Evolutionary conservation across 1,140 invertebrate genomes (phyloP).

Genomic region (Andricus grossulariae): DNA sequence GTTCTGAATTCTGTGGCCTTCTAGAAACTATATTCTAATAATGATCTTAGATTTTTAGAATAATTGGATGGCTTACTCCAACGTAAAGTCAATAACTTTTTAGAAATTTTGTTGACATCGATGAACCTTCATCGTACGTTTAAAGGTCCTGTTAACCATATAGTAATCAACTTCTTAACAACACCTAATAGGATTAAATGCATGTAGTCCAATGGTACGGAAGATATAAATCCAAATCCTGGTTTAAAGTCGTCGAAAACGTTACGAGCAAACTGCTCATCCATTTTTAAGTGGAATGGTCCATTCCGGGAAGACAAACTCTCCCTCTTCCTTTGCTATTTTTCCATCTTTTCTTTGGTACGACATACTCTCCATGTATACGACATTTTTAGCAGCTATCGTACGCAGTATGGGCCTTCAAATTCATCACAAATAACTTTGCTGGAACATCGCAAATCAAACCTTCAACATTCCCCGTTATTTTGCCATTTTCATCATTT

Average conservation of each 20-base stretch:
- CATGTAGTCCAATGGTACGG: too few species aligned
- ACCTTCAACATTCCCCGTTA: constrained; percentile 15
- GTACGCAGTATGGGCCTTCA: neutral
- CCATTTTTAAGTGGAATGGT: neutral
- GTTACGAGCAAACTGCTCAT: neutral
- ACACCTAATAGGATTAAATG: too few species aligned
- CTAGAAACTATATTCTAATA: too few species aligned
- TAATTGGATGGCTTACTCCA: neutral
- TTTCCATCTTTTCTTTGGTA: neutral
- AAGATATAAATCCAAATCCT: constrained; percentile 10
- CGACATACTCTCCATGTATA: neutral
- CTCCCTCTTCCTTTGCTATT: neutral
- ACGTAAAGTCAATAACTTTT: constrained; percentile 4
- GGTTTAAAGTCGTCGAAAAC: neutral
- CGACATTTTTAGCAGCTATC: neutral
- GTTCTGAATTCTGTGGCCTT: too few species aligned
- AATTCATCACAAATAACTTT: constrained; percentile 26
- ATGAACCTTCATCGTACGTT: neutral
- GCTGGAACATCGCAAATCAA: constrained; percentile 42
- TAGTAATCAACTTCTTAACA: too few species aligned
- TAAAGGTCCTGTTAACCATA: too few species aligned
- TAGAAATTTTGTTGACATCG: neutral
- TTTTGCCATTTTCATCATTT: constrained; percentile 10
- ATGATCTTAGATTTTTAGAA: neutral
- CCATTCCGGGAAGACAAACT: neutral